A percentile compares a stretch with the other conserved stretches of the same genome.
Conservation (phyloP, 2,797 vertebrate genomes). For the Sebastes alutus region DNA sequence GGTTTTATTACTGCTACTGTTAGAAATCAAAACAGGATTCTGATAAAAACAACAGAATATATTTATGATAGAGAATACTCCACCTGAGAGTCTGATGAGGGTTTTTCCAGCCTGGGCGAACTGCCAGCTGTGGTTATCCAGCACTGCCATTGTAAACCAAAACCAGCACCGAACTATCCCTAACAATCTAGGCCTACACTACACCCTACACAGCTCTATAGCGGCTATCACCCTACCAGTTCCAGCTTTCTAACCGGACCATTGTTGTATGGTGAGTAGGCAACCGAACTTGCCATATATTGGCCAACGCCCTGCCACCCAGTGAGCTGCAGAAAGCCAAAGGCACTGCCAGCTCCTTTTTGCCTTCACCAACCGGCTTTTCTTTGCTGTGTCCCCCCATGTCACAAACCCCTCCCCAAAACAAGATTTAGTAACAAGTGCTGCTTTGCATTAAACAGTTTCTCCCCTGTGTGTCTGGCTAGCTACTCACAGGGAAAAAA, state of each 20-base stretch:
- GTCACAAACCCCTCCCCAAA: conserved; percentile 71
- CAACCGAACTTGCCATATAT: conserved; percentile 45
- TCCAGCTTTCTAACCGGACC: conserved; percentile 21
- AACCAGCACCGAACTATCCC: conserved; percentile 14
- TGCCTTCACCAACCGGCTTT: conserved; percentile 67
- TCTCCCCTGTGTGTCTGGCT: conserved; percentile 31
- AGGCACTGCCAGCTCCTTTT: conserved; percentile 68
- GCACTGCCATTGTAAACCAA: conserved; percentile 71
- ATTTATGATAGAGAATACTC: conserved; percentile 6
- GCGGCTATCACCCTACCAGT: not conserved
- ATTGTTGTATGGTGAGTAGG: conserved; percentile 28
- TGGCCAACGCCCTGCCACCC: conserved; percentile 70
- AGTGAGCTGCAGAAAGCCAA: conserved; percentile 59
- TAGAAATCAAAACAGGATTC: not conserved
- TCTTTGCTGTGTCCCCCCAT: conserved; percentile 48
- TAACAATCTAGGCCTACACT: not conserved
- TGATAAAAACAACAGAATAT: not conserved
- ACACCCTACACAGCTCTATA: not conserved
- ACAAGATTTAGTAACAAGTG: conserved; percentile 77
- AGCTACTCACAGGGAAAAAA: conserved; percentile 40
- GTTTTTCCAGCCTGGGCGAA: conserved; percentile 81
- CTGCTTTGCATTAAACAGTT: conserved; percentile 73
- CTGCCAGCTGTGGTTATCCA: conserved; percentile 84
- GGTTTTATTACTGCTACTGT: not conserved
- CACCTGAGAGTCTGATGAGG: conserved; percentile 84